phyloP scores from a whole-genome alignment of 2,888 invertebrate species.

The Drosophila dives region DNA sequence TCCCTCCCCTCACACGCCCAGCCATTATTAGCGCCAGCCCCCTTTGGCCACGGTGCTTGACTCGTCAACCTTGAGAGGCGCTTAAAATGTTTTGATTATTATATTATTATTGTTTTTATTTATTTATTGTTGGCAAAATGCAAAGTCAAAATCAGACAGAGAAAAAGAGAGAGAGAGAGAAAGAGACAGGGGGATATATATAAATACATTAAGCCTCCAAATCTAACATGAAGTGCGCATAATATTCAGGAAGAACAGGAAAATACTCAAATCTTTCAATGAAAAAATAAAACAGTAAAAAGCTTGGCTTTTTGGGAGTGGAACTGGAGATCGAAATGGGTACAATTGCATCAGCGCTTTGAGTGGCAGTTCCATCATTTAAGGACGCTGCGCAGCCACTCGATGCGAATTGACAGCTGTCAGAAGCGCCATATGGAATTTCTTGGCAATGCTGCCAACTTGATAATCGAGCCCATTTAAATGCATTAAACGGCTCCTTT shows the following conservation, averaged over 20 bases:
- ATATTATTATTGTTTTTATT: constrained; percentile 53
- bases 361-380: constrained; percentile 25
- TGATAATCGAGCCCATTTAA: constrained; percentile 72
- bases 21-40: constrained; percentile 23
- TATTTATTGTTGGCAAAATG: constrained; percentile 16
- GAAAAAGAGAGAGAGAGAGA: not conserved
- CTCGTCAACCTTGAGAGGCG: constrained; percentile 70
- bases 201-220: constrained; percentile 26
- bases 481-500: constrained; percentile 63
- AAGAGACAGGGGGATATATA: not conserved
- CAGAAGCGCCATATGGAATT: constrained; percentile 52
- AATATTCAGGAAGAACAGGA: constrained; percentile 27
- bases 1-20: constrained; percentile 21
- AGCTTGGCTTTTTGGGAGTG: not conserved
- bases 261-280: not conserved
- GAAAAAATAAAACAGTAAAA: not conserved
- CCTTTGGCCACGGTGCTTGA: constrained; percentile 33
- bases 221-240: constrained; percentile 26
- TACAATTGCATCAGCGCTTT: constrained; percentile 10
- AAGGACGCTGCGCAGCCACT: constrained; percentile 41
- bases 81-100: constrained; percentile 76
- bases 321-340: constrained; percentile 2
- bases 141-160: not conserved
- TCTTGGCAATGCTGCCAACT: constrained; percentile 46
- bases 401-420: constrained; percentile 57